phyloP scores from a whole-genome alignment of 2,113 vertebrate species.

The Ceyx margarethae region DNA sequence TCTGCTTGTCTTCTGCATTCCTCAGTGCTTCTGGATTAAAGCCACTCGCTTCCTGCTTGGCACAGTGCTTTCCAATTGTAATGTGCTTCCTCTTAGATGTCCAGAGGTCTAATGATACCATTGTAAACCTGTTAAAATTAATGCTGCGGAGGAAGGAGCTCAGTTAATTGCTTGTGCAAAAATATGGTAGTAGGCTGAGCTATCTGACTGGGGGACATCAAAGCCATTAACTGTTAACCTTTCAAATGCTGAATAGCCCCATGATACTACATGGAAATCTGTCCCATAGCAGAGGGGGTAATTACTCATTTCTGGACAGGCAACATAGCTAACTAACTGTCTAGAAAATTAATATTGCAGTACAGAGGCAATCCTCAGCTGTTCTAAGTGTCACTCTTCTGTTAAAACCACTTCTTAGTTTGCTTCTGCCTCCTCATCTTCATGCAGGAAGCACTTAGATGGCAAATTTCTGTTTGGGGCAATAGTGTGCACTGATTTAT shows the following conservation, averaged over 20 bases:
- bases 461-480: not conserved
- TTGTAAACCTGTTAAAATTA: slow-evolving; percentile 70
- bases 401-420: not conserved
- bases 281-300: not conserved
- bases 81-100: slow-evolving; percentile 40
- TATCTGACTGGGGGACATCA: not conserved
- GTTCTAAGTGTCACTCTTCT: not conserved
- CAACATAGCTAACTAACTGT: not conserved
- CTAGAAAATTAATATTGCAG: not conserved
- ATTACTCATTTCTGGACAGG: not conserved
- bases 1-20: slow-evolving; percentile 48
- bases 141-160: slow-evolving; percentile 56
- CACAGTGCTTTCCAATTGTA: slow-evolving; percentile 34
- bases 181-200: not conserved
- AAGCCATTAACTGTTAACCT: slow-evolving; percentile 20
- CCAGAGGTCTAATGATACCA: slow-evolving; percentile 49
- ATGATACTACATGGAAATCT: not conserved
- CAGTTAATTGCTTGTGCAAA: slow-evolving; percentile 57
- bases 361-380: not conserved
- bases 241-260: not conserved
- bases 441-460: not conserved
- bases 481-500: not conserved
- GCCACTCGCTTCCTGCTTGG: slow-evolving; percentile 59
- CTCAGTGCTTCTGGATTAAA: slow-evolving; percentile 37
- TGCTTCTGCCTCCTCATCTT: slow-evolving; percentile 1